Conservation (phyloP, 2,888 invertebrate species). For the Acrobasis suavella region DNA sequence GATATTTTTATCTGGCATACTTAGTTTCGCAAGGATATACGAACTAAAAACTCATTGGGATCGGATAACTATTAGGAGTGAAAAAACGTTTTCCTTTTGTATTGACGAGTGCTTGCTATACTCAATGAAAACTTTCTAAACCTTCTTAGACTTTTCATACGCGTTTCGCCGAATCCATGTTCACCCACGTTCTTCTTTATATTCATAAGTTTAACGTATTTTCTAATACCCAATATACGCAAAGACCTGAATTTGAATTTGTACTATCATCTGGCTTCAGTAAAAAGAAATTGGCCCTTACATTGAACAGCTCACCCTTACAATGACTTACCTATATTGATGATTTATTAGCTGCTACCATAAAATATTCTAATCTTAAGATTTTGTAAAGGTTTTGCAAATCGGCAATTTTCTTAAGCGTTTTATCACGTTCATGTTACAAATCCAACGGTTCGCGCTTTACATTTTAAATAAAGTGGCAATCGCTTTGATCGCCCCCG, state of each 20-base stretch:
- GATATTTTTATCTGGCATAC: background rate
- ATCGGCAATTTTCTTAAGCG: constrained; percentile 27
- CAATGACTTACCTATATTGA: background rate
- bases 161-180: background rate
- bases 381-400: constrained; percentile 18
- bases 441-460: constrained; percentile 32
- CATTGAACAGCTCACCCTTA: too few relatives aligned
- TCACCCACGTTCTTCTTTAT: background rate
- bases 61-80: too few relatives aligned
- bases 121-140: too few relatives aligned
- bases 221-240: background rate
- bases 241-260: too few relatives aligned
- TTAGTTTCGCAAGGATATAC: background rate
- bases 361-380: background rate
- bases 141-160: background rate
- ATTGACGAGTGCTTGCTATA: too few relatives aligned
- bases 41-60: too few relatives aligned
- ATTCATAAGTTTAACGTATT: background rate
- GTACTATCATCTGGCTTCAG: too few relatives aligned
- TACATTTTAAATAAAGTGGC: constrained; percentile 36
- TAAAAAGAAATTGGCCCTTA: too few relatives aligned
- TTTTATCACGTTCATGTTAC: constrained; percentile 32
- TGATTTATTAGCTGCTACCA: background rate
- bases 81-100: too few relatives aligned
- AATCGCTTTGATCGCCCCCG: constrained; percentile 31